Percentiles rank a stretch among this genome's conserved stretches.
Evolutionary conservation across 1,140 invertebrate species (phyloP).

Genomic region (Hylyphantes graminicola): DNA sequence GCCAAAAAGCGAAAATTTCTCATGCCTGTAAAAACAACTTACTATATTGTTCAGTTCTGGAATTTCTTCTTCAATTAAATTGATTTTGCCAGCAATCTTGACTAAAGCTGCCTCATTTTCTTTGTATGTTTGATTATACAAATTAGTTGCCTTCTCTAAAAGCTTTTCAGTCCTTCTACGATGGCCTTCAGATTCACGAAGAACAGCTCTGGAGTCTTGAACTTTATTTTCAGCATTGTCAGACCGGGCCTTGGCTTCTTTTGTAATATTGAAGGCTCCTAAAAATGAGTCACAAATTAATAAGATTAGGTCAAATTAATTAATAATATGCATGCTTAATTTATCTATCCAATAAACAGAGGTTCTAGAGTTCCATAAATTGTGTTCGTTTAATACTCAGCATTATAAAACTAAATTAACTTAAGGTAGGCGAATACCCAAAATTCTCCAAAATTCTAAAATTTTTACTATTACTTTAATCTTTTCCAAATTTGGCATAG

Average conservation of each 20-base stretch:
- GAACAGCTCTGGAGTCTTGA: slow-evolving; percentile 66
- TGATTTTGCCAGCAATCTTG: slow-evolving; percentile 76
- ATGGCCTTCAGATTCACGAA: slow-evolving; percentile 82
- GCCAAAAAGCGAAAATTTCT: no score
- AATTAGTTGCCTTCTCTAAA: slow-evolving; percentile 76
- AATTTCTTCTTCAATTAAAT: slow-evolving; percentile 77
- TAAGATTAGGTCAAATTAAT: not conserved
- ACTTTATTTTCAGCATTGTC: slow-evolving; percentile 73
- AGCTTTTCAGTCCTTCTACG: slow-evolving; percentile 85
- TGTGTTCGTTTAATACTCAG: not conserved
- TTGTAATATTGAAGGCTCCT: slow-evolving; percentile 88
- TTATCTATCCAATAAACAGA: no score
- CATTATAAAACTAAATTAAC: not conserved
- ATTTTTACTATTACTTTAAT: no score
- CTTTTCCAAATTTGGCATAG: no score
- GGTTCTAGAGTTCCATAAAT: not conserved
- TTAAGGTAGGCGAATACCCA: no score
- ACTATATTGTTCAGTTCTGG: slow-evolving; percentile 84
- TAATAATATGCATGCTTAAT: no score
- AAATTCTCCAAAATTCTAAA: no score
- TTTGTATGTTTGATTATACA: slow-evolving; percentile 78
- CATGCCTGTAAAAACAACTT: no score
- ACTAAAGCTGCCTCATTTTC: slow-evolving; percentile 74
- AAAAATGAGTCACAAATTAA: not conserved
- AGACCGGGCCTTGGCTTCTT: slow-evolving; percentile 79